Evolutionary conservation across 2,888 invertebrate species (phyloP), one percentile per base, ranked within the genome.

Genomic region (Proisotoma minuta): DNA sequence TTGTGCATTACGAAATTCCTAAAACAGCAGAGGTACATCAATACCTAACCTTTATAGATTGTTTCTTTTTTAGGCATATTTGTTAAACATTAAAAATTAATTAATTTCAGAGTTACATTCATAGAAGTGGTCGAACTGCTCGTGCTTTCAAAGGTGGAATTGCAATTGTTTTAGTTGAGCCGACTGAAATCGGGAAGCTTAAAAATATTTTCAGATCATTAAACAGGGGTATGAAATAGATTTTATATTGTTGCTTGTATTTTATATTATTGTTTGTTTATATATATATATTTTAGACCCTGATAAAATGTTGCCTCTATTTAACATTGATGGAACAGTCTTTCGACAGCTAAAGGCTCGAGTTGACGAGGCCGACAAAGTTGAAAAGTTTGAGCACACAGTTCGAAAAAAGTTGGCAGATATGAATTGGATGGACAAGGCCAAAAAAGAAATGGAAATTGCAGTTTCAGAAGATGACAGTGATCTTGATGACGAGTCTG

Each of bases 1-100:
- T 99, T 1, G 83, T 99, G 66, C 99, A 99, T 78, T 99, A 96
- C 79, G 96, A 91, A 78, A 94, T 97, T 39, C 97, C 97, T 0
- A 84, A 89, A 74, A 96, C 96, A 0, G 89, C 91, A 8, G 97
- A 98, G 81, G 87, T 85, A 73, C 65, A n/a, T n/a, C n/a, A n/a
- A n/a, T n/a, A n/a, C n/a, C n/a, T n/a, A n/a, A n/a, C n/a, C n/a
- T n/a, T n/a, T n/a, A n/a, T n/a, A n/a, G n/a, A n/a, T n/a, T n/a
- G n/a, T n/a, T n/a, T n/a, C n/a, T n/a, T n/a, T 22, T 24, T 12
- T 50, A 18, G 10, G n/a, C 8, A 52, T 51, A 29, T n/a, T 29
- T 8, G 8, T 24, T 23, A 8, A 34, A 34, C 34, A 34, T 15
- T 34, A 34, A 34, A 34, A 10, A 15, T 8, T 15, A 34, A 10